These are phyloP conservation scores for Ceratoteleas bidentatus DNA, from an alignment of 1,140 invertebrate species.

Conservation along the genomic window DNA sequence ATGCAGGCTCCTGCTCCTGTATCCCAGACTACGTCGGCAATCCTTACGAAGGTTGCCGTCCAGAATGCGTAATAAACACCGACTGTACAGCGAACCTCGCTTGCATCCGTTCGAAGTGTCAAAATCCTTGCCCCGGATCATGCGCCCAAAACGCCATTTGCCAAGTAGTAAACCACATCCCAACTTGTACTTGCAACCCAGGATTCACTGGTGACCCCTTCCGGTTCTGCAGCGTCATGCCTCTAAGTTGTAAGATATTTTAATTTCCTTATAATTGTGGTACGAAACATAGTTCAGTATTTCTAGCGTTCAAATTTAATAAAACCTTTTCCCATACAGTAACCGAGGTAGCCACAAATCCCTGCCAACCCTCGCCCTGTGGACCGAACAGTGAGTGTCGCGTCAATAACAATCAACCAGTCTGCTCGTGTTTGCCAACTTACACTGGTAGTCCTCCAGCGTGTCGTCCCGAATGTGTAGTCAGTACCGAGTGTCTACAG, in stretches of 20 bases:
- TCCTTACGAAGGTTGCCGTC: constrained; percentile 86
- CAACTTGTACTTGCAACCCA: constrained; percentile 78
- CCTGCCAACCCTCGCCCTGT: constrained; percentile 85
- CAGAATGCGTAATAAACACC: constrained; percentile 85
- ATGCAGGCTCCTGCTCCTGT: too few species aligned
- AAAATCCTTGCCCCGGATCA: constrained; percentile 85
- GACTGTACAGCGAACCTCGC: constrained; percentile 84
- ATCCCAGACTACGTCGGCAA: too few species aligned
- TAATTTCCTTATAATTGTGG: neutral
- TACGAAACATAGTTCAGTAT: too few species aligned
- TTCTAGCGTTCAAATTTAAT: constrained; percentile 1
- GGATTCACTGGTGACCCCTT: constrained; percentile 84
- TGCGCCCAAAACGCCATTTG: constrained; percentile 86
- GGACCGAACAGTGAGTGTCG: constrained; percentile 87
- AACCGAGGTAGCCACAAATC: constrained; percentile 77
- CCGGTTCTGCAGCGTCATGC: constrained; percentile 79
- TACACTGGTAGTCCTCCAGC: constrained; percentile 45
- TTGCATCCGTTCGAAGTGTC: constrained; percentile 84
- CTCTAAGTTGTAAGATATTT: constrained; percentile 66
- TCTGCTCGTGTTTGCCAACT: constrained; percentile 83
- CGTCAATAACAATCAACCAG: constrained; percentile 83
- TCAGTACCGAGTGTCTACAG: constrained; percentile 79
- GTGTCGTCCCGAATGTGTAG: constrained; percentile 72
- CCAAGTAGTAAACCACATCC: constrained; percentile 85
- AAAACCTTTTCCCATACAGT: neutral